Percentiles rank a stretch among this genome's conserved stretches.
Conservation (phyloP, 1,140 invertebrate species). For the Laupala kohalensis region DNA sequence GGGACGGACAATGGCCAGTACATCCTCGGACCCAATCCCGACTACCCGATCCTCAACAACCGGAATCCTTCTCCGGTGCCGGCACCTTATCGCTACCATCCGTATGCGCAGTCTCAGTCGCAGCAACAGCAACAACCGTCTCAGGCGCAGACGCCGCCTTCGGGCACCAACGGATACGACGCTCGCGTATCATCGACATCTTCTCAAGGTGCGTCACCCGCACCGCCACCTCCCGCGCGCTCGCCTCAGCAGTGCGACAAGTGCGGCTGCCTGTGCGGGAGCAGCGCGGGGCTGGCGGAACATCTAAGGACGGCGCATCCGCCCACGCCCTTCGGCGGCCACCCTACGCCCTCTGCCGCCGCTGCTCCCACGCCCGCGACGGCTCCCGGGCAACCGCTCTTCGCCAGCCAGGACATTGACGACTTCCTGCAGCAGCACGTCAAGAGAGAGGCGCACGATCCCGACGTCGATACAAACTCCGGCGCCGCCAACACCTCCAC, state of each 20-base stretch:
- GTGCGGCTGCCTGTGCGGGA: constrained; percentile 61
- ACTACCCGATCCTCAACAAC: constrained; percentile 3
- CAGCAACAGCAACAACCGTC: constrained; percentile 27
- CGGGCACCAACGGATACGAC: not conserved
- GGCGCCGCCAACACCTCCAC: constrained; percentile 26
- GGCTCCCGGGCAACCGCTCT: constrained; percentile 10
- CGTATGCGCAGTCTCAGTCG: constrained; percentile 13
- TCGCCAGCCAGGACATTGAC: not conserved
- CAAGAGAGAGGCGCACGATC: not conserved
- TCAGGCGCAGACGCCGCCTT: constrained; percentile 10
- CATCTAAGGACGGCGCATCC: constrained; percentile 55
- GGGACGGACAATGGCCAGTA: not conserved
- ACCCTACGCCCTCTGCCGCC: constrained; percentile 25
- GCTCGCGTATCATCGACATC: constrained; percentile 1
- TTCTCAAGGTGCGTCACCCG: not conserved
- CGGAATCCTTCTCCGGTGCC: constrained; percentile 1
- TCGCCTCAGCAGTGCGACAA: constrained; percentile 64
- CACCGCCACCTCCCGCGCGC: constrained; percentile 38
- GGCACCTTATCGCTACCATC: constrained; percentile 28
- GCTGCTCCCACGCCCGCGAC: not conserved
- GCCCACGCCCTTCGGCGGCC: constrained; percentile 45
- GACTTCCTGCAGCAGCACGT: constrained; percentile 1
- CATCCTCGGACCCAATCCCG: constrained; percentile 2
- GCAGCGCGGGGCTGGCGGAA: constrained; percentile 50
- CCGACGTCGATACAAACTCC: not conserved